Conservation (phyloP, 2,888 invertebrate species). For the Chaitophorus viminalis region DNA sequence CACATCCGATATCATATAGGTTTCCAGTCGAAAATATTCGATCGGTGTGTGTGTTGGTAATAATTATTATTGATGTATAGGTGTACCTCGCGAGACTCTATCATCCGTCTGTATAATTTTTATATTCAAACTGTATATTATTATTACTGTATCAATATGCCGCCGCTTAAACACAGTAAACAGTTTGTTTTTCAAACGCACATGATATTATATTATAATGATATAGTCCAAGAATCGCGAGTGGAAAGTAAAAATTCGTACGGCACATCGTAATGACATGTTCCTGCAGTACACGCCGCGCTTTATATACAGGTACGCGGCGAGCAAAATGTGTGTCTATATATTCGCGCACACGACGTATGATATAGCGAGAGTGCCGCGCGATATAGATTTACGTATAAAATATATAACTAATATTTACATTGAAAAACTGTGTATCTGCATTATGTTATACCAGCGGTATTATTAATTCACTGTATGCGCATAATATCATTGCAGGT, state of each 20-base stretch:
- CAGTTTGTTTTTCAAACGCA: not conserved
- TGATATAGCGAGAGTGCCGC: not conserved
- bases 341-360: not conserved
- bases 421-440: not conserved
- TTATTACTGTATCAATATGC: not conserved
- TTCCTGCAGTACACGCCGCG: not conserved
- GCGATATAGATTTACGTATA: not conserved
- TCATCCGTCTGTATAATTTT: too few species aligned
- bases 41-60: not conserved
- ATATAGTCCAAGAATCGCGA: not conserved
- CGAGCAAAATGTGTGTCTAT: not conserved
- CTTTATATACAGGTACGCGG: too few species aligned
- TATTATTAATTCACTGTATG: not conserved
- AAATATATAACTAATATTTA: slow-evolving; percentile 1
- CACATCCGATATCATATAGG: not conserved
- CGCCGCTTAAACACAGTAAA: not conserved
- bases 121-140: not conserved
- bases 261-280: slow-evolving; percentile 27
- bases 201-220: not conserved
- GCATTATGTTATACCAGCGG: too few species aligned
- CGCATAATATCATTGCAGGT: not conserved
- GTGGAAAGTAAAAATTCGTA: slow-evolving; percentile 30
- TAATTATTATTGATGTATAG: not conserved
- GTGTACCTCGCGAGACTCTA: too few species aligned
- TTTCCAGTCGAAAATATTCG: not conserved